Evolutionary conservation across 2,888 invertebrate species (phyloP), one percentile per base, ranked within the genome.

Genomic region (Amiota minor): DNA sequence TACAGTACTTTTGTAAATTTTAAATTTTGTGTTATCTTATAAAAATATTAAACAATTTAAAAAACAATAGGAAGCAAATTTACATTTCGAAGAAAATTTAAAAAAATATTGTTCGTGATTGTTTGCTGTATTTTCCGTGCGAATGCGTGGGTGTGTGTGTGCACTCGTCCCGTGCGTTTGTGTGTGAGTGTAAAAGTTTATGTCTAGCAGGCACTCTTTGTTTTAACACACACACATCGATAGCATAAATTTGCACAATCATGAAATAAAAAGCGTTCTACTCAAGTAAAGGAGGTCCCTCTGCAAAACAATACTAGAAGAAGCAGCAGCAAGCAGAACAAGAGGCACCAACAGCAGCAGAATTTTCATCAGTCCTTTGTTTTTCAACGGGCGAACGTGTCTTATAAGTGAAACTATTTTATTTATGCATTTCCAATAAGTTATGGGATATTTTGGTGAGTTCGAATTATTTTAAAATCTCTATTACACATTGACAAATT

Each of bases 181-280:
- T 65, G 65, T 76, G 49, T 67, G 47, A 12, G 16, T 61, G 59
- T 59, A n/a, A 62, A 62, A 62, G 23, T 62, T 35, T 62, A 23
- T 68, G 67, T 68, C 23, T 70, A 45, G 65, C 35, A 35, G 35
- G 35, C 35, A 45, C 35, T 14, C 45, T 62, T 62, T 23, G 62
- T 35, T 62, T 62, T 62, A 62, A 62, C 62, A 62, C 62, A 18
- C 62, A 62, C 18, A 62, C 62, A 62, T 4, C 2, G n/a, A 45
- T 10, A 59, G 14, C 14, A n/a, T 6, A 35, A 9, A 35, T n/a
- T n/a, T 62, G 11, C 45, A 62, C 62, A 14, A 35, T n/a, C 6
- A 62, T 62, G 62, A 62, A 62, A 62, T 23, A 12, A 45, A 3
- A 62, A 62, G 23, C 35, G 18, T 45, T 9, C 23, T 35, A 62